Conservation (phyloP, 2,113 vertebrate species). For the Hyla sarda region DNA sequence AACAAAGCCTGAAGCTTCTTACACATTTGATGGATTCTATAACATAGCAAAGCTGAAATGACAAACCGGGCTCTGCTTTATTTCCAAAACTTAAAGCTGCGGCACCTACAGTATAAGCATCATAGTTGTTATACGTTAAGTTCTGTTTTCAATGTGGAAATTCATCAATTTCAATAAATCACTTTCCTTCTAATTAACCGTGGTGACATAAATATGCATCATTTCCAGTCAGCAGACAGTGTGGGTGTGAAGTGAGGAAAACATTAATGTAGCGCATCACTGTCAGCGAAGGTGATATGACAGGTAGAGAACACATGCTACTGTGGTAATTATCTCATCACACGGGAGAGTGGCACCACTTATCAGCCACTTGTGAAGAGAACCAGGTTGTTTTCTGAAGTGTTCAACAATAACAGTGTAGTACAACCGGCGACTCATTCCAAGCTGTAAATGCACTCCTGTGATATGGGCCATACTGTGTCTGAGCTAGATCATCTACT, state of each 20-base stretch:
- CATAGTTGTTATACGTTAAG: not conserved
- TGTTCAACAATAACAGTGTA: not conserved
- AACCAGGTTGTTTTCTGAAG: not conserved
- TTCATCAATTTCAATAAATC: not conserved
- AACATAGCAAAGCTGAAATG: too few species aligned
- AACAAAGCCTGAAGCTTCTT: not conserved
- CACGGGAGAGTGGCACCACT: not conserved
- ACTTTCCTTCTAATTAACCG: not conserved
- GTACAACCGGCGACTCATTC: too few species aligned
- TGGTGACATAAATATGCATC: not conserved
- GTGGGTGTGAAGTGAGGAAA: not conserved
- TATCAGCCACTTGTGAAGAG: not conserved
- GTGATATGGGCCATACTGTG: not conserved
- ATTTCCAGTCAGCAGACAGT: not conserved
- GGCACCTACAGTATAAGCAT: too few species aligned
- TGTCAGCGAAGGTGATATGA: not conserved
- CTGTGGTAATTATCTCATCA: not conserved
- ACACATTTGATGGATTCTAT: not conserved
- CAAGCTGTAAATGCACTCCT: not conserved
- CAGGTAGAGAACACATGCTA: not conserved
- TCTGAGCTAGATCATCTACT: too few species aligned
- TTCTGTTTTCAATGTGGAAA: not conserved
- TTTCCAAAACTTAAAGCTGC: too few species aligned
- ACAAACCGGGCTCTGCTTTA: too few species aligned
- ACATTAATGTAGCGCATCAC: not conserved